These are phyloP conservation scores for Ardeotis arabs DNA, from an alignment of 2,113 vertebrate genomes.

Conservation along the genomic window DNA sequence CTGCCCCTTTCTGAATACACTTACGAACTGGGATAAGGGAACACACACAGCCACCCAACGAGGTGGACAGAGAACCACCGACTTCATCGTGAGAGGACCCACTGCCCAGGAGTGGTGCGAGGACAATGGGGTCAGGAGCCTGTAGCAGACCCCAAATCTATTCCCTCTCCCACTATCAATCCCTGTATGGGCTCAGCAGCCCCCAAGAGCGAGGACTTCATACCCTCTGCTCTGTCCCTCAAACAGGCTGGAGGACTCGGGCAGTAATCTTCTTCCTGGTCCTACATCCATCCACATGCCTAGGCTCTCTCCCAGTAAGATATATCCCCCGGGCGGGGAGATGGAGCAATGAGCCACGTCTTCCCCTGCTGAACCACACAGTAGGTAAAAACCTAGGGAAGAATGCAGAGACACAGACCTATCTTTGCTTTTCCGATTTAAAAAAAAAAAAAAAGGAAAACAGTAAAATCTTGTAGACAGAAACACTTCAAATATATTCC, in stretches of 20 bases:
- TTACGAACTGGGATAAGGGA: background rate
- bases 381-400: background rate
- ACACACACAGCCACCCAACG: background rate
- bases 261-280: background rate
- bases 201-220: background rate
- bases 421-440: background rate
- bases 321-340: background rate
- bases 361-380: background rate
- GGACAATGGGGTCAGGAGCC: background rate
- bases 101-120: accelerated
- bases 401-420: background rate
- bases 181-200: background rate
- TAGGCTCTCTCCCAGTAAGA: background rate
- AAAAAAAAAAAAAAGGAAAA: background rate
- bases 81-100: accelerated
- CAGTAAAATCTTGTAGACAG: background rate
- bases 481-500: background rate
- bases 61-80: background rate
- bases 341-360: background rate
- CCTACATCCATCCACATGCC: accelerated
- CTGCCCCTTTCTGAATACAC: background rate
- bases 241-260: background rate
- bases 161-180: background rate
- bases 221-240: background rate
- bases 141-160: background rate